These are phyloP conservation scores for Oscheius sp. DNA, from an alignment of 1,140 invertebrate species.

Conservation along the genomic window DNA sequence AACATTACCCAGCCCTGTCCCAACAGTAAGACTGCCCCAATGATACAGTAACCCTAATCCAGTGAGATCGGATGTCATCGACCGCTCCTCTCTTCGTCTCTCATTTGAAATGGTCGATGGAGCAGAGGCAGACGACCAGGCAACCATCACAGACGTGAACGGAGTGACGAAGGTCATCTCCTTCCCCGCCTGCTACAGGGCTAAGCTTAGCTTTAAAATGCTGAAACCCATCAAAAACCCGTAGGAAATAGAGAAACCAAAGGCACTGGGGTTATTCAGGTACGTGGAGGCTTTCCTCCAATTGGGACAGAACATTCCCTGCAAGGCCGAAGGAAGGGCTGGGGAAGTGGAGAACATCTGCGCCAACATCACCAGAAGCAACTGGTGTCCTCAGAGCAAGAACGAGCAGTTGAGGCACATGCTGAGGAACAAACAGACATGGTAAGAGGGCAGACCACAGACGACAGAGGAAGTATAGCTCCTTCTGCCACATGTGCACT, in stretches of 20 bases:
- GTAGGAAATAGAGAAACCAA: background rate
- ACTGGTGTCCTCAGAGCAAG: slow-evolving; percentile 46
- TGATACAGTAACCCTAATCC: background rate
- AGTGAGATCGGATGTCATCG: slow-evolving; percentile 38
- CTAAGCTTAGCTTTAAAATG: slow-evolving; percentile 37
- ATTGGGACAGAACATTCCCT: slow-evolving; percentile 45
- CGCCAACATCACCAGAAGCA: slow-evolving; percentile 41
- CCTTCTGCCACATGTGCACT: slow-evolving; percentile 44
- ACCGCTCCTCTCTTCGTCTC: slow-evolving; percentile 27
- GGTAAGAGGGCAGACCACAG: slow-evolving; percentile 12
- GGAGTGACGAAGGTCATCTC: slow-evolving; percentile 31
- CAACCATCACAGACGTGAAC: slow-evolving; percentile 38
- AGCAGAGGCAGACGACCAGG: slow-evolving; percentile 13
- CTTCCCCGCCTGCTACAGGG: slow-evolving; percentile 46
- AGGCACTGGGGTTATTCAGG: slow-evolving; percentile 2
- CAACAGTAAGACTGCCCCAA: slow-evolving; percentile 24
- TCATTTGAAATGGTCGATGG: slow-evolving; percentile 36
- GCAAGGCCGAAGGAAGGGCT: slow-evolving; percentile 24
- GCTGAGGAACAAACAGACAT: slow-evolving; percentile 40
- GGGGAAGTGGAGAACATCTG: slow-evolving; percentile 34
- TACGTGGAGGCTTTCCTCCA: slow-evolving; percentile 46
- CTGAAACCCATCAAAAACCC: slow-evolving; percentile 39
- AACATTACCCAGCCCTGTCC: slow-evolving; percentile 40
- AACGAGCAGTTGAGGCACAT: slow-evolving; percentile 37
- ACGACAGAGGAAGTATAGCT: slow-evolving; percentile 28